Base-by-base conservation (phyloP, 2,797 vertebrate species). In the Lagorchestes hirsutus region DNA sequence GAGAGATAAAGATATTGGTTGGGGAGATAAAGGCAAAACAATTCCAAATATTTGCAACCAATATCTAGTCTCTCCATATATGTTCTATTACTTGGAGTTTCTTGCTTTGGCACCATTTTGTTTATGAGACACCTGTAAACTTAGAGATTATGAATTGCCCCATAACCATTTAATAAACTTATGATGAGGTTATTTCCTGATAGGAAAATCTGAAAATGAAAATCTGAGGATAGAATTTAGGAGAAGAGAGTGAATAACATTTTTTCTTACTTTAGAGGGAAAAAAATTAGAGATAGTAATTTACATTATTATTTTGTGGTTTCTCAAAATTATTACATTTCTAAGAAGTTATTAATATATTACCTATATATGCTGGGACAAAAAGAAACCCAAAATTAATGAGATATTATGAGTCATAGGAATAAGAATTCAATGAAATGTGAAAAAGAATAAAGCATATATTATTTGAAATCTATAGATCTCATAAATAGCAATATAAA, bases 311-410 rank as follows among this genome's bases (percentile, higher is more conserved):
- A 40, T 74, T 74, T 74, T 40, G 6, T 74, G 16, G 12, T 18
- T 40, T 16, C n/a, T 74, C n/a, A 74, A 67, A 67, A n/a, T 67
- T 14, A 67, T 74, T 40, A 40, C n/a, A 40, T 74, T 74, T 95
- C 90, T 93, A 55, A 52, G 91, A 95, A 91, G 18, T 55, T 11
- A 16, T 55, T 90, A 57, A 58, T 93, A 5, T 10, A 27, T 34
- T 92, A 50, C 87, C 31, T 94, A 1, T 92, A 5, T 40, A 24
- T 92, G 58, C 34, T 22, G 2, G 91, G 27, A 62, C 67, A 62
- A 93, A 97, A 67, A 58, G 91, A 62, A 93, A 92, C 95, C 57
- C 14, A 90, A 87, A 96, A 94, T 28, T 82, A 94, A 90, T 90
- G 58, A 92, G 74, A 55, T 96, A 87, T 67, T n/a, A 67, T 93